Base-by-base conservation (phyloP, 2,888 invertebrate genomes). In the Maniola hyperantus region DNA sequence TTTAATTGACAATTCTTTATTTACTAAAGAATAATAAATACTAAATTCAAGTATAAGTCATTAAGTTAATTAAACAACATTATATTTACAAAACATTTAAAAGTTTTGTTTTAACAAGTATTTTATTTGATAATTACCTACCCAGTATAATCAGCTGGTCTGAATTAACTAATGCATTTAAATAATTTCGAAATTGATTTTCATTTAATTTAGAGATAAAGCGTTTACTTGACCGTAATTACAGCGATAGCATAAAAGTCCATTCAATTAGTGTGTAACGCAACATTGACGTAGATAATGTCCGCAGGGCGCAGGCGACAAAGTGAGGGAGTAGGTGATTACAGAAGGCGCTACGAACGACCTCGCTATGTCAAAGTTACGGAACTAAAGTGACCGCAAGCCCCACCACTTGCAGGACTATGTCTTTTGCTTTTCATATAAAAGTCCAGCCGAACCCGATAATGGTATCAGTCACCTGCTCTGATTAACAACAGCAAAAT, bases 341-440 rank as follows among this genome's bases (percentile, higher is more conserved):
- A 76, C 73, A 77, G 77, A 76, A 79, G 81, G 81, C 84, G 85
- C 85, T 84, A 80, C 76, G 72, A 76, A 78, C 82, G 92, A 91
- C 91, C 91, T 91, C 91, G 91, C 82, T 83, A 85, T 91, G 92
- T 92, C 92, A 91, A 91, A 91, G 85, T 91, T 91, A 89, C 91
- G 91, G 91, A 92, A 92, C 91, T 89, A 73, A 82, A 84, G 79
- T 89, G 90, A 89, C 91, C 90, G 86, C 83, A 79, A 74, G 73
- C 89, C 90, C 91, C 91, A 79, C 91, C 83, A 87, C 81, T 64
- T 60, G 57, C 81, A 86, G 90, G 88, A 87, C 84, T 73, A 80
- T 78, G 81, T 77, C 85, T 88, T 89, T 88, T 88, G 87, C 88
- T 89, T 91, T 91, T 89, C 87, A 90, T 92, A 92, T 92, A 92